Percentiles rank a stretch among this genome's conserved stretches.
These are phyloP conservation scores for Psilopsiagon aurifrons DNA, from an alignment of 2,113 vertebrate species.

Conservation along the genomic window DNA sequence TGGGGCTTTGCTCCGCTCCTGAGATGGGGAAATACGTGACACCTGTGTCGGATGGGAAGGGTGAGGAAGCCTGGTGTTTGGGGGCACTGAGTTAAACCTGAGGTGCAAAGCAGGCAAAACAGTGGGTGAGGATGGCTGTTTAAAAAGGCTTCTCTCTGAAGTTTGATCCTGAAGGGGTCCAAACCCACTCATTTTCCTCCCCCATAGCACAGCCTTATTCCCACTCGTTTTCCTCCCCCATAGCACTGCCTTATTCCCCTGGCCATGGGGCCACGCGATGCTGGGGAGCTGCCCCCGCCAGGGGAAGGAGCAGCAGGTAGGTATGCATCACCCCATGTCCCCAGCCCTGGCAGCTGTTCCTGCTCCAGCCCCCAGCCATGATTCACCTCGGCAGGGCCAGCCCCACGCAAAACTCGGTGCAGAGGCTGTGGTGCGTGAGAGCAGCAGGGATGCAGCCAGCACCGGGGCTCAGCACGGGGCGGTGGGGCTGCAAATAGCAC, in stretches of 20 bases:
- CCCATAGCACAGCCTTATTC: background rate
- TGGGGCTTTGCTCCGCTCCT: fast-evolving
- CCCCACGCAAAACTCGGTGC: background rate
- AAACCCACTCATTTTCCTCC: background rate
- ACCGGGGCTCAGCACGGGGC: fast-evolving
- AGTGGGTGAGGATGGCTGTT: background rate
- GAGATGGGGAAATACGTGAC: background rate
- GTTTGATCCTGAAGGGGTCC: background rate
- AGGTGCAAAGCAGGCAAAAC: background rate
- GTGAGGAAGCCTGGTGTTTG: background rate
- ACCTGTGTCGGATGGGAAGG: background rate
- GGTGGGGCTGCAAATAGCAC: background rate
- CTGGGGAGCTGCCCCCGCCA: fast-evolving
- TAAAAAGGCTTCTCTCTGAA: background rate
- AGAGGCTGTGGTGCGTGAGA: fast-evolving
- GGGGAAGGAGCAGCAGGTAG: background rate
- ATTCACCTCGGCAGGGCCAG: background rate
- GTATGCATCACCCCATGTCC: fast-evolving
- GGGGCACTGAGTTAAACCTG: background rate
- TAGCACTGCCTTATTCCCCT: background rate
- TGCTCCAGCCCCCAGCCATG: background rate
- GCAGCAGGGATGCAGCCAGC: background rate
- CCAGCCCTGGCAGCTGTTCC: background rate
- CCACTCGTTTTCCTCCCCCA: too few species aligned
- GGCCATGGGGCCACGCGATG: fast-evolving